phyloP scores from a whole-genome alignment of 2,113 vertebrate genomes.

The Hydropotes inermis region DNA sequence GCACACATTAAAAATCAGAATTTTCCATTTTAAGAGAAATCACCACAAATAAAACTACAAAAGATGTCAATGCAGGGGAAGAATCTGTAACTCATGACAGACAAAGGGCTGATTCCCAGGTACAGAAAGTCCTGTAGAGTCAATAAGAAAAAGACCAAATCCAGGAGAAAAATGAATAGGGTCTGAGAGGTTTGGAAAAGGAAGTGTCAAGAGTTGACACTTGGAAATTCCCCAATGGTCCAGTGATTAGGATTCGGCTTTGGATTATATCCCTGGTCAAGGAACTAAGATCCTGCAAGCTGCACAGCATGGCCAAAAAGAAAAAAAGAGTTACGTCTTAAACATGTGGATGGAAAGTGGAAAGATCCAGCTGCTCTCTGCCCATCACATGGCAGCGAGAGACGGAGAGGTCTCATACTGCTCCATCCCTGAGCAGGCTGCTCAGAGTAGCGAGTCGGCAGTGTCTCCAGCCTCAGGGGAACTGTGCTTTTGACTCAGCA shows the following conservation, averaged over 20 bases:
- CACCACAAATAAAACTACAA: background rate
- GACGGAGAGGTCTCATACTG: background rate
- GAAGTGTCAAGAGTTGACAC: background rate
- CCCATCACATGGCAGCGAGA: fast-evolving
- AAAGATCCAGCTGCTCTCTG: background rate
- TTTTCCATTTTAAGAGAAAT: background rate
- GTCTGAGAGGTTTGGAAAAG: background rate
- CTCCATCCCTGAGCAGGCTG: background rate
- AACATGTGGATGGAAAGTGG: background rate
- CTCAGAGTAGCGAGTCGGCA: fast-evolving
- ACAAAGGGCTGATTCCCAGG: background rate
- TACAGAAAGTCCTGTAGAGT: background rate
- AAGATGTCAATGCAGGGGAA: background rate
- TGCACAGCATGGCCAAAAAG: background rate
- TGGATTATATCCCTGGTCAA: background rate
- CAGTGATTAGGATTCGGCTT: background rate
- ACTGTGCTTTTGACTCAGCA: background rate
- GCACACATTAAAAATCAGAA: background rate
- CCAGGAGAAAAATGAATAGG: background rate
- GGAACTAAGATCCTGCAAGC: background rate
- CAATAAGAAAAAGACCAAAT: background rate
- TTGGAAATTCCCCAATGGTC: background rate
- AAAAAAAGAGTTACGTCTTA: background rate
- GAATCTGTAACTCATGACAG: background rate
- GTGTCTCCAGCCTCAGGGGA: background rate